These are phyloP conservation scores for Mirounga angustirostris DNA, from an alignment of 2,113 vertebrate species.

Conservation along the genomic window DNA sequence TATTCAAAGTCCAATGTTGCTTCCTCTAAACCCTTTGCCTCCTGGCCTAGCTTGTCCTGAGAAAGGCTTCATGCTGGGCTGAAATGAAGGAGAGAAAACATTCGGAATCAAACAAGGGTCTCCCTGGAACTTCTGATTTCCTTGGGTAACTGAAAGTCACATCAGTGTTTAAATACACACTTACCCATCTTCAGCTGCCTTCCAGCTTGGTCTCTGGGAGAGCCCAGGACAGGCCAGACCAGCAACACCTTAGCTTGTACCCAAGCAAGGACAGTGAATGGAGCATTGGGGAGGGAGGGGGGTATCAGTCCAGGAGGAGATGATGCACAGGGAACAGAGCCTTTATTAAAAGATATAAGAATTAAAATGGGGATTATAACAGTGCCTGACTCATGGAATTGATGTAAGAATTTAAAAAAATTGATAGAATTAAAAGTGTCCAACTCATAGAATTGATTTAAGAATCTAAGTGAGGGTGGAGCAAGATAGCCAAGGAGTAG, in stretches of 20 bases:
- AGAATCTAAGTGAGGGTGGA: neutral
- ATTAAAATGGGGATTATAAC: neutral
- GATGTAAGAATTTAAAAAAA: neutral
- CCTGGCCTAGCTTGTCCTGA: neutral
- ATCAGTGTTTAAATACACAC: neutral
- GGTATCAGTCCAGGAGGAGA: neutral
- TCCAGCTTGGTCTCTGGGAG: neutral
- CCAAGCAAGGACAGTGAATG: too few species aligned
- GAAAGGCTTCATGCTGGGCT: neutral
- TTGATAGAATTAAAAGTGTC: neutral
- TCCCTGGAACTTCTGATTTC: neutral
- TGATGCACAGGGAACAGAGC: neutral
- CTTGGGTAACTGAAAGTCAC: neutral
- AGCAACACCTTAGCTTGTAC: accelerated
- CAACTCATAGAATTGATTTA: neutral
- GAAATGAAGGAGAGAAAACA: neutral
- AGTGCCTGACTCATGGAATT: neutral
- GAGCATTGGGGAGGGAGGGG: neutral
- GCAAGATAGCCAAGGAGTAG: too few species aligned
- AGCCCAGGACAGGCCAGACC: neutral
- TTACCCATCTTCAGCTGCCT: neutral
- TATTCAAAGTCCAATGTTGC: neutral
- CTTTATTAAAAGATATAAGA: neutral
- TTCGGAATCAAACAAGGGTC: neutral
- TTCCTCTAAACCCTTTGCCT: neutral